Base-by-base conservation (phyloP, 2,888 invertebrate species). In the Molorchus minor region DNA sequence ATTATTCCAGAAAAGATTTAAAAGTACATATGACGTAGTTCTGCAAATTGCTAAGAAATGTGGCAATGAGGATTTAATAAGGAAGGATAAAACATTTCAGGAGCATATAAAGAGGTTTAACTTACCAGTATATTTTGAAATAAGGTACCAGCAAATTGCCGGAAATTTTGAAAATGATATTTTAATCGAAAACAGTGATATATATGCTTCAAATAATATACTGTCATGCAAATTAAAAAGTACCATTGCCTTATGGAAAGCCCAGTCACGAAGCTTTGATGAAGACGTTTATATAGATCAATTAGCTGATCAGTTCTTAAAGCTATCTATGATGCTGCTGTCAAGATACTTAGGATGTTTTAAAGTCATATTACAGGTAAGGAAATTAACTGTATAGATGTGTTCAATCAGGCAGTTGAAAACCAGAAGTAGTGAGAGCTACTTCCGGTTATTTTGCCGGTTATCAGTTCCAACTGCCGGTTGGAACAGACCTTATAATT, bases 81-180 rank as follows among this genome's bases (percentile, higher is more conserved):
- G 87, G 64, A 81, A 84, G 52, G 88, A 92, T 73, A 79, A 85
- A 1, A 88, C 91, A 64, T 94, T 92, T 75, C 87, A 87, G 72
- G 88, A 95, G 75, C 86, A 93, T 58, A 71, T 79, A 68, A 88
- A 88, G 65, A 88, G 93, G 70, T 98, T 96, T 93, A 97, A 96
- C 81, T 83, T 97, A 47, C 93, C 95, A 8, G 96, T 98, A n/a
- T 98, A 98, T 81, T 97, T 94, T 79, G 96, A 97, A 82, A 93
- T 95, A 68, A 86, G 95, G 67, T 96, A 95, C 82, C 96, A 96
- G 84, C 94, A 96, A 82, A 93, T 97, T 76, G 94, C 93, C 52
- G 91, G 91, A 68, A 82, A 80, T 35, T 80, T 87, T 64, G 87
- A 87, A 76, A 78, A 76, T 41, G 77, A 82, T 41, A 77, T 83